phyloP scores from a whole-genome alignment of 2,797 vertebrate species.

The Oreonectes daqikongensis region DNA sequence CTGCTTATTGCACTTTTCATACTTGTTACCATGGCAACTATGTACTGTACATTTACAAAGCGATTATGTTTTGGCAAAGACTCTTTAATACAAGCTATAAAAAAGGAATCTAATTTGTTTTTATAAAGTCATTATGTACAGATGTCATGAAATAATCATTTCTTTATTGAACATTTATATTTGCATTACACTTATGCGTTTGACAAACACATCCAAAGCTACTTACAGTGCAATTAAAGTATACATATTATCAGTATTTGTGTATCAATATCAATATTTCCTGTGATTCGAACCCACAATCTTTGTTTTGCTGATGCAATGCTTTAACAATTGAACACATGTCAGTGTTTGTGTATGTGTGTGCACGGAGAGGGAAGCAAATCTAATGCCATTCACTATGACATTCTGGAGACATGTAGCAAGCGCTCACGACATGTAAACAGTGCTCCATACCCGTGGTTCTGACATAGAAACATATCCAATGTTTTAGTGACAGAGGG shows the following conservation, averaged over 20 bases:
- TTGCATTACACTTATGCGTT: not conserved
- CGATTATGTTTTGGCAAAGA: conserved; percentile 74
- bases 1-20: conserved; percentile 58
- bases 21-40: conserved; percentile 68
- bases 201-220: not conserved
- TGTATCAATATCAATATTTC: no score
- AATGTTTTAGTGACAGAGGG: conserved; percentile 47
- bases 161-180: conserved; percentile 7
- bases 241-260: no score
- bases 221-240: no score
- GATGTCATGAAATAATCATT: conserved; percentile 2
- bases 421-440: conserved; percentile 54
- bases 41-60: conserved; percentile 59
- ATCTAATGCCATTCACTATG: conserved; percentile 36
- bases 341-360: conserved; percentile 11
- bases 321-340: not conserved
- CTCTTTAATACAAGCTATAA: conserved; percentile 52
- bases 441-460: conserved; percentile 54
- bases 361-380: conserved; percentile 5
- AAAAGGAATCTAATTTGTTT: conserved; percentile 49
- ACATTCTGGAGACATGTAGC: conserved; percentile 55
- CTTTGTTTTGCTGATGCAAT: no score
- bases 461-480: conserved; percentile 56
- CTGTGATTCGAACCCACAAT: no score
- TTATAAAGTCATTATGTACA: conserved; percentile 10